Evolutionary conservation across 2,888 invertebrate genomes (phyloP), one percentile per base, ranked within the genome.

Genomic region (Laspeyria flexula): DNA sequence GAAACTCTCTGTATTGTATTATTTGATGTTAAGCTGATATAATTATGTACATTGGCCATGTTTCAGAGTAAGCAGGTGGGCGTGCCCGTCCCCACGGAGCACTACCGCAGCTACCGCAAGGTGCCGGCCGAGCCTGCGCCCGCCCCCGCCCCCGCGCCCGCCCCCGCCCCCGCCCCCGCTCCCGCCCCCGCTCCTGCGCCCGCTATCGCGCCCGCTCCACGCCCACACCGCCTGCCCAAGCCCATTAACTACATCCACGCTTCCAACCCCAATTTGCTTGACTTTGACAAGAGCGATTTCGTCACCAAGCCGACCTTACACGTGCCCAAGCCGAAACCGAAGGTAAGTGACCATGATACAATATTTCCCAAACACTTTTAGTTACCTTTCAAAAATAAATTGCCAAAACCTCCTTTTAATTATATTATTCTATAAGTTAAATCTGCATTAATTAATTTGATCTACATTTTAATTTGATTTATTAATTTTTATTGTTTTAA

Each of bases 1-100:
- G n/a, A n/a, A n/a, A n/a, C n/a, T n/a, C n/a, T n/a, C n/a, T n/a
- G n/a, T n/a, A n/a, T n/a, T n/a, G n/a, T n/a, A n/a, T n/a, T n/a
- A n/a, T n/a, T n/a, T n/a, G n/a, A n/a, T n/a, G n/a, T n/a, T n/a
- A n/a, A n/a, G n/a, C n/a, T n/a, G n/a, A n/a, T n/a, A n/a, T n/a
- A n/a, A n/a, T n/a, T n/a, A n/a, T n/a, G n/a, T n/a, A 21, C 21
- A 21, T 21, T 21, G 21, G 21, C n/a, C 5, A 21, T 21, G 15
- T 44, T 29, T 0, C 65, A 85, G 80, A 82, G 66, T 63, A 93
- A 93, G 63, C 77, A 65, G 48, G 61, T 80, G 0, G 73, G 73
- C 46, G 94, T 95, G 44, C 96, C 96, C 0, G 95, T 96, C 38
- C 96, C 96, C 23, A 96, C 96, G 0, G 95, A 96, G 40, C 96